A percentile compares a stretch with the other conserved stretches of the same genome.
Evolutionary conservation across 2,888 invertebrate species (phyloP).

Genomic region (Lathronympha strigana): DNA sequence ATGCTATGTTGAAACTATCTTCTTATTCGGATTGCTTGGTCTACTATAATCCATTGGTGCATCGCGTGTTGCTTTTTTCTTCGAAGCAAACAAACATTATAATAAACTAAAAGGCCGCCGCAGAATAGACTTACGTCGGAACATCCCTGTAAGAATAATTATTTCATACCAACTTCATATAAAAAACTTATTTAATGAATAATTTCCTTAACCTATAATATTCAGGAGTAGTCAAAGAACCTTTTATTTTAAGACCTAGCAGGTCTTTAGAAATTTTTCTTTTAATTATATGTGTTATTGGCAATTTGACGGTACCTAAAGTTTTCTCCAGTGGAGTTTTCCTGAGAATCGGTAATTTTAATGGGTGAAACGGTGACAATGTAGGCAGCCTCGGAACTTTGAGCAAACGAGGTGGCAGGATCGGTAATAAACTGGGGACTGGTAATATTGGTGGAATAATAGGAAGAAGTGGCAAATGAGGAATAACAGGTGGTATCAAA

Average conservation of each 20-base stretch:
- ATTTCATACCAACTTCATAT: neutral
- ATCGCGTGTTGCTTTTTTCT: neutral
- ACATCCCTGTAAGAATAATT: constrained; percentile 20
- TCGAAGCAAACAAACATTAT: neutral
- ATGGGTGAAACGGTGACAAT: constrained; percentile 47
- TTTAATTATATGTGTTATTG: constrained; percentile 44
- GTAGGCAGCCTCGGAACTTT: constrained; percentile 15
- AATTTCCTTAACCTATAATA: constrained; percentile 61
- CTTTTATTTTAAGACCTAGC: constrained; percentile 56
- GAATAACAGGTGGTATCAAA: constrained; percentile 18
- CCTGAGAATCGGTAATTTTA: constrained; percentile 54
- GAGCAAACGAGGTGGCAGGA: constrained; percentile 25
- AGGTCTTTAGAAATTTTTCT: constrained; percentile 55
- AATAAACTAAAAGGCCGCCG: constrained; percentile 24
- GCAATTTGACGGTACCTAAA: constrained; percentile 48
- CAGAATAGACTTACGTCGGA: constrained; percentile 18
- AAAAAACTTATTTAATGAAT: constrained; percentile 46
- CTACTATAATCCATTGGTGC: neutral
- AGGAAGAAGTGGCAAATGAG: constrained; percentile 26
- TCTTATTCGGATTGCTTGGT: no score
- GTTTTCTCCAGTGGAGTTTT: constrained; percentile 52
- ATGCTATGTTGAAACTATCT: neutral
- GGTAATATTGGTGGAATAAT: constrained; percentile 43
- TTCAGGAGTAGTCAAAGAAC: constrained; percentile 59
- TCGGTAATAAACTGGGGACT: constrained; percentile 43